Evolutionary conservation across 2,113 vertebrate genomes (phyloP).

Genomic region (Piliocolobus tephrosceles): DNA sequence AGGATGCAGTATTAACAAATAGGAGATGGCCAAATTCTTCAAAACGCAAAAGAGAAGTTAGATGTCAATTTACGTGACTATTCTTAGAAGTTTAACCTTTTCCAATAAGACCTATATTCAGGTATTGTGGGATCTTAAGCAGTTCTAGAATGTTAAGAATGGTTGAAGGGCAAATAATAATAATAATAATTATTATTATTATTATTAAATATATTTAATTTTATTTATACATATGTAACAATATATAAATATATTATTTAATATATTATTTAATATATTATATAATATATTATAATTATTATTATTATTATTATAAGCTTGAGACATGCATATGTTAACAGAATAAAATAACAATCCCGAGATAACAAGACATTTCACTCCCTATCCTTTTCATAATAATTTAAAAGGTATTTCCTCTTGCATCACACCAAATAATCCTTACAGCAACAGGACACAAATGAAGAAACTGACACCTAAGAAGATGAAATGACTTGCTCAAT

Average conservation of each 20-base stretch:
- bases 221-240: no score
- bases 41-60: background rate
- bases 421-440: background rate
- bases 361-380: background rate
- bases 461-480: background rate
- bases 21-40: background rate
- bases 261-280: no score
- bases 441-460: background rate
- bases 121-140: background rate
- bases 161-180: background rate
- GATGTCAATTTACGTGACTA: background rate
- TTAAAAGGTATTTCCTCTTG: background rate
- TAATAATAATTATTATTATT: no score
- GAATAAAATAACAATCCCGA: background rate
- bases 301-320: background rate
- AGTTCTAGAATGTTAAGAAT: background rate
- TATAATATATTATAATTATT: no score
- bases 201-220: no score
- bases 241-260: no score
- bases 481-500: background rate
- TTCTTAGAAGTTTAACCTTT: slow-evolving; percentile 10
- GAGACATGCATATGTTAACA: background rate
- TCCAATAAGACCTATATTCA: background rate
- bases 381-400: background rate
- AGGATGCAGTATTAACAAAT: background rate